phyloP scores from a whole-genome alignment of 2,888 invertebrate genomes.

The Baronia brevicornis region DNA sequence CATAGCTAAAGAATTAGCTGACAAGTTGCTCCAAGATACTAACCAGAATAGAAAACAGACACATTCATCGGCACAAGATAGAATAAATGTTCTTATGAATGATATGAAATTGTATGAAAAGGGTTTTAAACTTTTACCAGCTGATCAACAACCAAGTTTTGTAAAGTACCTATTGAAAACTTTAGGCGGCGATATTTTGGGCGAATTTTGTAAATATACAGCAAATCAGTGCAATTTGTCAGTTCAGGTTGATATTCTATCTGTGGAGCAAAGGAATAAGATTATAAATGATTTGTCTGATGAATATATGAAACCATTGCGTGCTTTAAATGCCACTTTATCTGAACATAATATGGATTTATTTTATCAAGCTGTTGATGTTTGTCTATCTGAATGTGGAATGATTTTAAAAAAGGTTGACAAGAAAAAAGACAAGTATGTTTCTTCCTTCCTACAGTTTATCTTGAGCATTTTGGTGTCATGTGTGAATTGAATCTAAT shows the following conservation, averaged over 20 bases:
- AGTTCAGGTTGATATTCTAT: conserved; percentile 75
- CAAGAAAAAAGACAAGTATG: conserved; percentile 86
- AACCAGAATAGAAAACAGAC: conserved; percentile 83
- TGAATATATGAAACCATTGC: conserved; percentile 80
- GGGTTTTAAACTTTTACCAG: conserved; percentile 79
- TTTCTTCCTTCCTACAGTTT: no score
- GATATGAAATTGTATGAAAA: conserved; percentile 88
- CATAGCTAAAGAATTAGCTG: conserved; percentile 83
- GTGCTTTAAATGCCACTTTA: conserved; percentile 81
- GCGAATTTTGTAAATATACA: conserved; percentile 85
- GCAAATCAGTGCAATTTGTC: conserved; percentile 83
- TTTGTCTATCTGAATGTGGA: conserved; percentile 81
- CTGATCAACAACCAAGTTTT: conserved; percentile 79
- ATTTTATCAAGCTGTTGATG: conserved; percentile 85
- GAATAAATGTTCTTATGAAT: conserved; percentile 83
- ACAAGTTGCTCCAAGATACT: conserved; percentile 82
- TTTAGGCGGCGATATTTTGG: conserved; percentile 86
- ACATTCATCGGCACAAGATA: conserved; percentile 88
- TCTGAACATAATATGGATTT: conserved; percentile 83
- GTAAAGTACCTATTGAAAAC: conserved; percentile 90
- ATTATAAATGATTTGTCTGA: conserved; percentile 80
- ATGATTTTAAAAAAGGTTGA: conserved; percentile 92
- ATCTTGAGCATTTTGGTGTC: no score
- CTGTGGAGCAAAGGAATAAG: conserved; percentile 81
- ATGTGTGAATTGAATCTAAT: no score